A percentile compares a stretch with the other conserved stretches of the same genome.
Evolutionary conservation across 2,888 invertebrate species (phyloP).

Genomic region (Dasysyrphus albostriatus): DNA sequence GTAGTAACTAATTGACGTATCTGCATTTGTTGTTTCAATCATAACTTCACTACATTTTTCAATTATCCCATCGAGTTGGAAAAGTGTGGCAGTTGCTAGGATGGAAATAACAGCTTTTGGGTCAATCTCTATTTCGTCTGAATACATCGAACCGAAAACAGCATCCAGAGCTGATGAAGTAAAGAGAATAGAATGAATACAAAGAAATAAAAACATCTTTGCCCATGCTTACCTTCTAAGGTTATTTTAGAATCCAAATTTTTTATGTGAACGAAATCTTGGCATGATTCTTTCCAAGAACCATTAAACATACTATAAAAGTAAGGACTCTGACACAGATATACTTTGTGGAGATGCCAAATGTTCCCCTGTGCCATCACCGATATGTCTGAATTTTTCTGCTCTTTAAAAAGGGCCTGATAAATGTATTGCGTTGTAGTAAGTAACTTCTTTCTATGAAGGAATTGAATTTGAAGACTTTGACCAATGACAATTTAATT

Average conservation of each 20-base stretch:
- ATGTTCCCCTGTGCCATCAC: conserved; percentile 89
- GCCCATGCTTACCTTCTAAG: conserved; percentile 85
- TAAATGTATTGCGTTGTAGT: conserved; percentile 92
- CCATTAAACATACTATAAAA: conserved; percentile 93
- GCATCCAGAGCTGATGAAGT: conserved; percentile 87
- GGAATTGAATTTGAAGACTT: not conserved
- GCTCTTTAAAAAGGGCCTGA: conserved; percentile 90
- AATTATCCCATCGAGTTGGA: conserved; percentile 90
- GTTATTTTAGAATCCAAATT: conserved; percentile 90
- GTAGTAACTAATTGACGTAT: conserved; percentile 88
- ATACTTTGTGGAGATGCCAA: conserved; percentile 91
- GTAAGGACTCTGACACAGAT: conserved; percentile 91
- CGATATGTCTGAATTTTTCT: conserved; percentile 90
- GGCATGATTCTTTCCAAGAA: conserved; percentile 89
- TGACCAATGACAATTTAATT: not conserved
- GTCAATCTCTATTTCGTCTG: conserved; percentile 89
- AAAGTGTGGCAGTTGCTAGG: conserved; percentile 89
- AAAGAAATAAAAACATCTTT: too few species aligned
- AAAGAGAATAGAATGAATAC: not conserved
- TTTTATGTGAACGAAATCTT: conserved; percentile 88
- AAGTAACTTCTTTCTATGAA: conserved; percentile 86
- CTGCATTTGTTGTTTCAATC: conserved; percentile 89
- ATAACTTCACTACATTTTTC: conserved; percentile 90
- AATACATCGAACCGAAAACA: conserved; percentile 91
- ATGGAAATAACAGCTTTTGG: conserved; percentile 88